Evolutionary conservation across 2,888 invertebrate genomes (phyloP).

Genomic region (Mimachlamys varia): DNA sequence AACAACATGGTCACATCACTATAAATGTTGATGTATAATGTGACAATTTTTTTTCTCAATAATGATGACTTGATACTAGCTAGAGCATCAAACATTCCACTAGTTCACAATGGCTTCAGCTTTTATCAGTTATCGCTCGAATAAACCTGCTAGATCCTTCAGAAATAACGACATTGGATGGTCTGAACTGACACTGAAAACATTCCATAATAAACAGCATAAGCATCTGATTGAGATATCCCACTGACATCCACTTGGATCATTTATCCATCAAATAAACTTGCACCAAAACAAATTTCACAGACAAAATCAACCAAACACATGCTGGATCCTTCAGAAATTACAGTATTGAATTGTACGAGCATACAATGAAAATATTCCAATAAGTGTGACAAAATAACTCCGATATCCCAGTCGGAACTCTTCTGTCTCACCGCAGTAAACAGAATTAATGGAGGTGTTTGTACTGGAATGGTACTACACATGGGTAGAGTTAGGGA

Average conservation of each 20-base stretch:
- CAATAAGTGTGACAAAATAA: background rate
- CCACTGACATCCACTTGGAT: too few species aligned
- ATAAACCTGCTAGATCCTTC: background rate
- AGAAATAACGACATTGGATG: background rate
- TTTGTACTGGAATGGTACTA: background rate
- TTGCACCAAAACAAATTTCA: background rate
- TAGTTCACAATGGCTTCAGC: too few species aligned
- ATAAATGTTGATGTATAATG: too few species aligned
- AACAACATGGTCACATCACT: too few species aligned
- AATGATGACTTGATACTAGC: too few species aligned
- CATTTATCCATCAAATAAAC: too few species aligned
- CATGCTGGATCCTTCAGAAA: background rate
- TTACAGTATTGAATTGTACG: background rate
- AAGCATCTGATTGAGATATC: too few species aligned
- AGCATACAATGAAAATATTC: background rate
- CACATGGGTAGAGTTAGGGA: background rate
- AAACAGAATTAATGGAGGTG: background rate
- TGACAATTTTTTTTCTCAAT: too few species aligned
- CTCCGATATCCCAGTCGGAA: background rate
- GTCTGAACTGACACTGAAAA: background rate
- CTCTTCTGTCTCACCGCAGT: background rate
- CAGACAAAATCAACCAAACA: background rate
- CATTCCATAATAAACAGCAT: too few species aligned
- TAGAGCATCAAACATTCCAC: too few species aligned
- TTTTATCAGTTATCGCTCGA: too few species aligned